phyloP scores from a whole-genome alignment of 2,797 vertebrate genomes.

The Channallabes apus region DNA sequence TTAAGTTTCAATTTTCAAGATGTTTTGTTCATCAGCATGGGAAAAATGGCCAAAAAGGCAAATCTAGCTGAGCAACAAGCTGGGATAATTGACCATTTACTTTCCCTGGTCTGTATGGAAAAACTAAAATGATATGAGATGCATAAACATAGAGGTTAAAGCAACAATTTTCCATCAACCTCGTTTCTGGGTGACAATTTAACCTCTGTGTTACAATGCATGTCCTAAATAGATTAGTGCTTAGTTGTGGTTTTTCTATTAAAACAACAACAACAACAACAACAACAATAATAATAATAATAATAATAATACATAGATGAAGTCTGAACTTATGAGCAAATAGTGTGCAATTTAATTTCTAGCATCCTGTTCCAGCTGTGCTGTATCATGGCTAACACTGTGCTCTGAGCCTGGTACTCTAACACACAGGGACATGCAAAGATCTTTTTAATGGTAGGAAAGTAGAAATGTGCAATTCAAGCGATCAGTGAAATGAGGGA shows the following conservation, averaged over 20 bases:
- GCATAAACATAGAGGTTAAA: background rate
- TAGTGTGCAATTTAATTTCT: background rate
- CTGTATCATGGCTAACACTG: background rate
- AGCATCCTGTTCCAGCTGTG: background rate
- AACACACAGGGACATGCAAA: background rate
- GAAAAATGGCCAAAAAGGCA: background rate
- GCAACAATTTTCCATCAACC: no score
- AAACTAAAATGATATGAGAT: background rate
- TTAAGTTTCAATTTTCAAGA: no score
- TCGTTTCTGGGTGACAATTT: background rate
- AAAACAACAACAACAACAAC: background rate
- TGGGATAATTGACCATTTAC: background rate
- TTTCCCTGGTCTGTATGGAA: background rate
- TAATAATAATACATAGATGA: background rate
- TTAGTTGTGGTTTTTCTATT: background rate
- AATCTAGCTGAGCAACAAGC: slow-evolving; percentile 4
- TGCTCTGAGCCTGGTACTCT: background rate
- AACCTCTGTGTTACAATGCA: background rate
- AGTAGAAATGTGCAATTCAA: background rate
- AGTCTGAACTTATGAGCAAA: background rate
- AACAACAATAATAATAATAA: background rate
- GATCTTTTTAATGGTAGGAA: background rate
- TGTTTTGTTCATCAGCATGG: slow-evolving; percentile 1
- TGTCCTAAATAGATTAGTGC: background rate
- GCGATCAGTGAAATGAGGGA: background rate